A percentile compares a stretch with the other conserved stretches of the same genome.
These are phyloP conservation scores for Terebella lapidaria DNA, from an alignment of 2,888 invertebrate genomes.

Conservation along the genomic window DNA sequence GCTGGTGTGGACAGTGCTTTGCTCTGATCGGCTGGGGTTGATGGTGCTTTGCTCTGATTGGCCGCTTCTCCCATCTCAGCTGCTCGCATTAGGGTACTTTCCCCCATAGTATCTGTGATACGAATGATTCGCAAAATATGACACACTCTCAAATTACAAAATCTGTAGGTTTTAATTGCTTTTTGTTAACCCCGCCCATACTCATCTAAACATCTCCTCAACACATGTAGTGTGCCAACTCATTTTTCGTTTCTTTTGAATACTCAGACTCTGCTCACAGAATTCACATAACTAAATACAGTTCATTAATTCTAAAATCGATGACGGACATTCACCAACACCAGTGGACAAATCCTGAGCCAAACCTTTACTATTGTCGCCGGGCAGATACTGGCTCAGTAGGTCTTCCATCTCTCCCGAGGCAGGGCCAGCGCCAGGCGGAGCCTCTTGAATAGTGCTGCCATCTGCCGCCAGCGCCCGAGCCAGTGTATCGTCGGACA, in stretches of 20 bases:
- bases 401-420: conserved; percentile 33
- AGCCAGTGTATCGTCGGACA: too few relatives aligned
- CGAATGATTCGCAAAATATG: neutral
- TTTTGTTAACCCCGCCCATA: too few relatives aligned
- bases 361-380: conserved; percentile 4
- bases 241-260: too few relatives aligned
- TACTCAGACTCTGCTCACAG: too few relatives aligned
- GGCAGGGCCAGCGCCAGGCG: neutral
- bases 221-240: too few relatives aligned
- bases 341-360: neutral
- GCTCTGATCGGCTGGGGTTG: neutral
- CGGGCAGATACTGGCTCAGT: conserved; percentile 41
- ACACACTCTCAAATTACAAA: neutral
- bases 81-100: conserved; percentile 25
- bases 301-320: neutral
- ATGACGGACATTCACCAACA: neutral
- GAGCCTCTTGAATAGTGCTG: too few relatives aligned
- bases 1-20: neutral
- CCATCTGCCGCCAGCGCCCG: too few relatives aligned
- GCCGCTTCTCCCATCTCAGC: conserved; percentile 10
- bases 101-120: conserved; percentile 15
- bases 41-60: neutral
- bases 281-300: too few relatives aligned
- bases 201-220: too few relatives aligned
- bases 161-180: too few relatives aligned